Evolutionary conservation across 1,140 invertebrate species (phyloP).

Genomic region (Chionoecetes opilio): DNA sequence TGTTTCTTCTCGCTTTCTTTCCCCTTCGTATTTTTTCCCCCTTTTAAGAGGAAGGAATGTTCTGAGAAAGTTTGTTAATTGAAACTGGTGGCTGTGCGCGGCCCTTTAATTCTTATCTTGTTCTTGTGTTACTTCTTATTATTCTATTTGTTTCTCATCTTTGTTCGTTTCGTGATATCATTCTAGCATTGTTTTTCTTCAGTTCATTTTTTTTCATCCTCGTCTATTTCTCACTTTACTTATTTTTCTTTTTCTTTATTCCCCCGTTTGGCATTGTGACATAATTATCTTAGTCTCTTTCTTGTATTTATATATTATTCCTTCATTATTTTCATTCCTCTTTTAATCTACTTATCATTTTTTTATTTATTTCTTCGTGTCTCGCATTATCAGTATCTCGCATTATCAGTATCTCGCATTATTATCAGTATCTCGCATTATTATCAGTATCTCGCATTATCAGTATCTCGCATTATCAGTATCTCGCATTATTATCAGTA

Average conservation of each 20-base stretch:
- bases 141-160: too few relatives aligned
- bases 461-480: too few relatives aligned
- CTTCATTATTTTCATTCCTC: neutral
- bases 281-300: too few relatives aligned
- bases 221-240: neutral
- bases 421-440: too few relatives aligned
- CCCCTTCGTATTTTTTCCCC: neutral
- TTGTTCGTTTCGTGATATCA: neutral
- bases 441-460: too few relatives aligned
- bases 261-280: too few relatives aligned
- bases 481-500: too few relatives aligned
- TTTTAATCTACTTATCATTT: neutral
- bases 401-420: too few relatives aligned
- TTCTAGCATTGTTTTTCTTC: neutral
- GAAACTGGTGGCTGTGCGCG: conserved; percentile 53
- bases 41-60: conserved; percentile 58
- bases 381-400: too few relatives aligned
- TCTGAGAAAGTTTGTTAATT: conserved; percentile 68
- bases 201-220: neutral
- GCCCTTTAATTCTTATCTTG: neutral
- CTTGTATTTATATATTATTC: too few relatives aligned
- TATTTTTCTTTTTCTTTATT: neutral
- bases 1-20: conserved; percentile 27
- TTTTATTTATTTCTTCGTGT: neutral
- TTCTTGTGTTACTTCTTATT: neutral